Base-by-base conservation (phyloP, 2,888 invertebrate species). In the Pandemis corylana region DNA sequence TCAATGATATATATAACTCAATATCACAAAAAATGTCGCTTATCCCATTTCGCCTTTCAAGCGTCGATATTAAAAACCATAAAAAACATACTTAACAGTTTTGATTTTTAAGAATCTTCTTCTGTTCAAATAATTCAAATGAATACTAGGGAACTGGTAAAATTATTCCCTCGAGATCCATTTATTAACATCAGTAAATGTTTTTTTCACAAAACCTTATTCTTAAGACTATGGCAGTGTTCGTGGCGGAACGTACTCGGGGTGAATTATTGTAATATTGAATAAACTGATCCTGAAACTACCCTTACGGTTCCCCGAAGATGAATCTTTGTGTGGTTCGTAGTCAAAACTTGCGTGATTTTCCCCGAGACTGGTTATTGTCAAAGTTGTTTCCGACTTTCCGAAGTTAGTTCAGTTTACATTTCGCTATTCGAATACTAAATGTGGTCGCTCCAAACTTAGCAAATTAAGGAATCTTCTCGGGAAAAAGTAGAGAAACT, bases 351-450 rank as follows among this genome's bases (percentile, higher is more conserved):
- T 83, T 81, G 80, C 76, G 79, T 83, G 82, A 84, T 85, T 87
- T 87, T 83, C 82, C 82, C 76, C 81, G 81, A 81, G 80, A 86
- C 83, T 87, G 84, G 86, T 87, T 87, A 89, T 89, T 87, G 87
- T 87, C 84, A 84, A 88, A 90, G 86, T 89, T 89, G 81, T 86
- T 81, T 82, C 78, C 77, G 81, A 83, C 81, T 83, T 81, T 75
- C 69, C 66, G 78, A 80, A 85, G 82, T 87, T 84, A 78, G 81
- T 81, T 84, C 80, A 83, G 87, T 85, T 87, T 85, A 85, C 86
- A 84, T 84, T 87, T 80, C 86, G 84, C 87, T 84, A 83, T 78
- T 81, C 78, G 86, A 87, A 89, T 86, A 87, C 87, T 83, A 84
- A 89, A 88, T 82, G 80, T 77, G 84, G 80, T 82, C 79, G 81